Base-by-base conservation (phyloP, 2,888 invertebrate species). In the Mylabris sibirica region DNA sequence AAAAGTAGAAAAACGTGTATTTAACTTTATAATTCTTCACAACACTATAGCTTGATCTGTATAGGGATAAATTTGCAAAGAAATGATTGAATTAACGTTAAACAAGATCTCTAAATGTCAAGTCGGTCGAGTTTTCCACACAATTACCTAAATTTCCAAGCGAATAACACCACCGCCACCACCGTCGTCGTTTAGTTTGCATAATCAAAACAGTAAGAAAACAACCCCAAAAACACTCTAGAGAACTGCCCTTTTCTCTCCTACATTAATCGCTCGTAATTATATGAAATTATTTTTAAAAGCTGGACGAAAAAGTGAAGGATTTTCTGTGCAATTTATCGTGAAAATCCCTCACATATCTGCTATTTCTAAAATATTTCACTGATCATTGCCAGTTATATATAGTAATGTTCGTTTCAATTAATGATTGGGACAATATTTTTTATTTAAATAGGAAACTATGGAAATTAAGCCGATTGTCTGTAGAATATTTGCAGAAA, bases 371-470 rank as follows among this genome's bases (percentile, higher is more conserved):
- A 44, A 1, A 59, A 59, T 63, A 34, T 62, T 57, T 67, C 30
- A 44, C 66, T 63, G 35, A 30, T 62, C 66, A 67, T 63, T 67
- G 63, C 57, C 35, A 12, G 24, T 67, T 67, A 67, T 67, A 63
- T 67, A 44, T 60, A 57, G 44, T 8, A 17, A n/a, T 6, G 4
- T 44, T 30, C 30, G 8, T 30, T 49, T 8, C 20, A 49, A 20
- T 20, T 49, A 44, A 17, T 44, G 41, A 44, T 6, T n/a, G n/a
- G n/a, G n/a, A n/a, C n/a, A n/a, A n/a, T n/a, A n/a, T n/a, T n/a
- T n/a, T n/a, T n/a, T n/a, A n/a, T n/a, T n/a, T n/a, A n/a, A 38
- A 3, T 38, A 12, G 11, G 12, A 11, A 38, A 17, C 4, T n/a
- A n/a, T n/a, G n/a, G n/a, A n/a, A n/a, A n/a, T n/a, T n/a, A n/a